Evolutionary conservation across 64 coral and sea anemone species (phyloP), one percentile per base, ranked within the genome.

Genomic region (Dendrophyllia cribrosa): DNA sequence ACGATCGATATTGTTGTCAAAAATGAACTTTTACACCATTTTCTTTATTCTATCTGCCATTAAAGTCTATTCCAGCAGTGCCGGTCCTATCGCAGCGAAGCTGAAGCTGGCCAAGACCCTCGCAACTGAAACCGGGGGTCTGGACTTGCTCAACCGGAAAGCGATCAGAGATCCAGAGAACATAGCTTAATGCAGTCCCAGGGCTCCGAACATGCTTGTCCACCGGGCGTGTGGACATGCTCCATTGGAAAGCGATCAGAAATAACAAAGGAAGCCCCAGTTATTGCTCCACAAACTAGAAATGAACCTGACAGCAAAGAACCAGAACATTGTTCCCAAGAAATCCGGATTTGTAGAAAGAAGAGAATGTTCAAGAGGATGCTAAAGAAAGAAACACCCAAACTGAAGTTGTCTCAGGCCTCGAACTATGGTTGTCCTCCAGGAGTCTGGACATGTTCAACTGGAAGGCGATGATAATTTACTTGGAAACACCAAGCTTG

Each of bases 131-230:
- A 56, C 70, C 70, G 11, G 70, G 70, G 12, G 26, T 72, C 25
- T 72, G 70, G 70, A 72, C 70, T 26, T 72, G 70, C 26, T 72
- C 70, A 44, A 46, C 70, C 11, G 70, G 70, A 16, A 72, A 72
- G 15, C 70, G 70, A 72, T 72, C 70, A 72, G 26, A 45, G 70
- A 21, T 24, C 66, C 66, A 0, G 4, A 24, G 6, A 21, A 23
- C 4, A 69, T 25, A 34, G 66, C 20, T 4, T 21, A 4, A 69
- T 4, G 7, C n/a, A 19, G 23, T 69, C 66, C 22, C 1, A 69
- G 1, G 26, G 11, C 43, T 46, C 70, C 23, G 2, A 56, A 6
- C 5, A 69, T 3, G 66, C 22, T 69, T 69, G 66, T 69, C 66
- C 66, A 0, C 66, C 66, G 9, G 66, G 66, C 13, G 70, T 72